Evolutionary conservation across 1,140 invertebrate genomes (phyloP), one percentile per base, ranked within the genome.

Genomic region (Neocloeon triangulifer): DNA sequence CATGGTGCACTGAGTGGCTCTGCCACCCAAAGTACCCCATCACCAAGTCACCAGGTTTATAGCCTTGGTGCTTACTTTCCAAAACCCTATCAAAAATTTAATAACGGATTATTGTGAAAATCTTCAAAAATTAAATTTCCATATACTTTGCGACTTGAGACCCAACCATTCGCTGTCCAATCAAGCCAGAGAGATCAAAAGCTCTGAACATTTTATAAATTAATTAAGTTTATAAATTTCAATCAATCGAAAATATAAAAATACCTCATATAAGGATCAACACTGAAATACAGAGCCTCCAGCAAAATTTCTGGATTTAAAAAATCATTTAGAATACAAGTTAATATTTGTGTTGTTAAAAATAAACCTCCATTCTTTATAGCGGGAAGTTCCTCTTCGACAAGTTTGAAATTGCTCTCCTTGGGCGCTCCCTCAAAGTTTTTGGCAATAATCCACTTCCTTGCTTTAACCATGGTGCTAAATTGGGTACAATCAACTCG

Each of bases 201-300:
- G 30, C 21, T 19, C 36, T 37, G 31, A 33, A 30, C 13, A 25
- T n/a, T 4, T n/a, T n/a, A n/a, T n/a, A n/a, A n/a, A n/a, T n/a
- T n/a, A 9, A 10, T 14, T 12, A 21, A 16, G 9, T 29, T 29
- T 22, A 26, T 25, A 32, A n/a, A 22, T 22, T 9, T n/a, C 9
- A 10, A 14, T 19, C 7, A 9, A 7, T 12, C 22, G 30, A 33
- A 12, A 2, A 33, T 27, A 36, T 9, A 22, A 4, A 25, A 65
- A 0, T 53, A 51, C 39, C 70, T 54, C 67, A 73, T 72, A 38
- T 73, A 75, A 20, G 72, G 71, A 48, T 76, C 73, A 3, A 75
- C 69, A 34, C 69, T 73, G 2, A 73, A 40, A 41, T 61, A 73
- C 40, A 69, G 59, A 6, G 70, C 69, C 55, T 74, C 52, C 12